Conservation (phyloP, 2,797 vertebrate genomes). For the Podargus strigoides region DNA sequence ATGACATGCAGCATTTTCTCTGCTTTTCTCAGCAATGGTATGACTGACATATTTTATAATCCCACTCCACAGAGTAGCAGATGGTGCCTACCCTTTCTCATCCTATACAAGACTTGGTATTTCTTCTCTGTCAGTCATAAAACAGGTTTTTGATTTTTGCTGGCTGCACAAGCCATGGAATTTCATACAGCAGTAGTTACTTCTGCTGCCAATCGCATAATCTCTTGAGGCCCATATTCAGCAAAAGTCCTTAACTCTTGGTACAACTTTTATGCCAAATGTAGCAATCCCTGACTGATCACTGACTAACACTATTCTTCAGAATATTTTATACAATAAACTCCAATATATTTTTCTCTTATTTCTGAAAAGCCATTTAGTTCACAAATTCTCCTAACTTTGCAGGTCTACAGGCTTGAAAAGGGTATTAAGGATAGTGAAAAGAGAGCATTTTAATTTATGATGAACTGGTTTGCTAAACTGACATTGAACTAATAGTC, state of each 20-base stretch:
- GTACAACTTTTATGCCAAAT: neutral
- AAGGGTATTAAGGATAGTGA: neutral
- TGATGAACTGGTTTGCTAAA: neutral
- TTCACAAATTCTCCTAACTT: neutral
- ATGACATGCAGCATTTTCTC: neutral
- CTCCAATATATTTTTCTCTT: neutral
- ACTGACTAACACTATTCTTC: neutral
- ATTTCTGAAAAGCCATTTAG: neutral
- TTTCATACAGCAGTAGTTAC: neutral
- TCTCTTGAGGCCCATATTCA: neutral
- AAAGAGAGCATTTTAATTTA: neutral
- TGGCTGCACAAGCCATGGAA: neutral
- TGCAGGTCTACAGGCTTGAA: neutral
- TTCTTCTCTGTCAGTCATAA: conserved; percentile 53
- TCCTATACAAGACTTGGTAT: conserved; percentile 42
- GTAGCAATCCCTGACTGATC: neutral
- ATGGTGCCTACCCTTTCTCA: conserved; percentile 34
- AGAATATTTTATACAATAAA: neutral
- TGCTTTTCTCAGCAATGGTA: neutral
- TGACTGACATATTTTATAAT: conserved; percentile 56
- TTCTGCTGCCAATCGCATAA: neutral
- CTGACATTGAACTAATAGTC: neutral
- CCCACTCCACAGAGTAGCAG: conserved; percentile 9
- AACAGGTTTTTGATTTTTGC: neutral
- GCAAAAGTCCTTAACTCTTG: neutral